A percentile compares a stretch with the other conserved stretches of the same genome.
Evolutionary conservation across 1,140 invertebrate species (phyloP).

Genomic region (Drosophila auraria): DNA sequence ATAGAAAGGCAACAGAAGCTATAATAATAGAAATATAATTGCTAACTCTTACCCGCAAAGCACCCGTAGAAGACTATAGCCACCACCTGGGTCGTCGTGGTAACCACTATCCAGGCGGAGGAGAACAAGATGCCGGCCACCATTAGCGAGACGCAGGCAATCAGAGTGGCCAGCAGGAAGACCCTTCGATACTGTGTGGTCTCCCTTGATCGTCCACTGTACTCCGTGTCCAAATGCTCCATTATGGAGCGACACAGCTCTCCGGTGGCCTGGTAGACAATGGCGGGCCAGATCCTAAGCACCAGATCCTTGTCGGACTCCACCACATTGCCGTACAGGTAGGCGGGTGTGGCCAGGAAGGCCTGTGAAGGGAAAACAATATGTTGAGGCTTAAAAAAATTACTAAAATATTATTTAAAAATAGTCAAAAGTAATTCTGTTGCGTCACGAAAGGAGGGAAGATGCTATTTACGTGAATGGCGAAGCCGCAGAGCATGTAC

Average conservation of each 20-base stretch:
- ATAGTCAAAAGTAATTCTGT: no score
- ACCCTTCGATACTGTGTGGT: conserved; percentile 71
- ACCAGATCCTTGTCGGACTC: conserved; percentile 83
- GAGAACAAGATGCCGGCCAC: conserved; percentile 79
- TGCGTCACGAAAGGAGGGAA: conserved; percentile 7
- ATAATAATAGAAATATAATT: no score
- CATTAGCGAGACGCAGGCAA: conserved; percentile 77
- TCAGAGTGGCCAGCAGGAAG: conserved; percentile 75
- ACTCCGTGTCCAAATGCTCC: conserved; percentile 78
- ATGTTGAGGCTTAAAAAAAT: not conserved
- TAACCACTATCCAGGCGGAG: conserved; percentile 78
- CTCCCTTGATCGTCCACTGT: conserved; percentile 74
- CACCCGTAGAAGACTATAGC: conserved; percentile 81
- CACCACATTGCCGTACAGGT: conserved; percentile 80
- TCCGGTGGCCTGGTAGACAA: conserved; percentile 80
- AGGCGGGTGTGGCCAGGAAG: conserved; percentile 81
- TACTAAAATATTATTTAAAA: not conserved
- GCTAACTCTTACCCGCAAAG: conserved; percentile 53
- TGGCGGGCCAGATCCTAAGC: conserved; percentile 80
- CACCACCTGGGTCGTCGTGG: conserved; percentile 79
- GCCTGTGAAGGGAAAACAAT: conserved; percentile 46
- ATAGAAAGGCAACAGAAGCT: no score
- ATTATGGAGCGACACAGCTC: conserved; percentile 81
- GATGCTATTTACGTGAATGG: conserved; percentile 78
- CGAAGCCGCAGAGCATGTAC: conserved; percentile 84